These are phyloP conservation scores for Dermatophagoides farinae DNA, from an alignment of 1,140 invertebrate species.

Conservation along the genomic window DNA sequence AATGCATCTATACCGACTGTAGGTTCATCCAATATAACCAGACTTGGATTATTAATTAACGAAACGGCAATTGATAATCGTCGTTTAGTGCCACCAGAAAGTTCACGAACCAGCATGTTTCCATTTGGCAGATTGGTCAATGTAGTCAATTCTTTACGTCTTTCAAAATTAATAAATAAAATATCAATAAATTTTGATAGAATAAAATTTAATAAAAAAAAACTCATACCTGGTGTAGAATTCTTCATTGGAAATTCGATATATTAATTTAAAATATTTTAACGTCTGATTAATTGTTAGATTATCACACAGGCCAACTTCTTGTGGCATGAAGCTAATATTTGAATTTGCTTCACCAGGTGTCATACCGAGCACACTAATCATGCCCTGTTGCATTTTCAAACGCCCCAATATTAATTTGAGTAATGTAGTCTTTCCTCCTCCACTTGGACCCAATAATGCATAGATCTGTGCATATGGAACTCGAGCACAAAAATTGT, in stretches of 20 bases:
- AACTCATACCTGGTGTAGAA: slow-evolving; percentile 4
- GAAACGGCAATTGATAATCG: slow-evolving; percentile 77
- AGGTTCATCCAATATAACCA: slow-evolving; percentile 29
- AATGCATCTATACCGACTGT: slow-evolving; percentile 29
- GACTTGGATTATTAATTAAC: slow-evolving; percentile 60
- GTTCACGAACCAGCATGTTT: slow-evolving; percentile 10
- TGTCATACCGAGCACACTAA: slow-evolving; percentile 5
- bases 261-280: slow-evolving; percentile 84
- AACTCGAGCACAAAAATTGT: slow-evolving; percentile 6
- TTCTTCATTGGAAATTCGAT: slow-evolving; percentile 43
- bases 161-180: background rate
- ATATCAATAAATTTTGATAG: background rate
- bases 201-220: background rate
- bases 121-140: slow-evolving; percentile 45
- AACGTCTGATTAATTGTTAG: slow-evolving; percentile 85
- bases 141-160: slow-evolving; percentile 26
- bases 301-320: slow-evolving; percentile 77
- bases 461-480: slow-evolving; percentile 13
- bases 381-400: background rate
- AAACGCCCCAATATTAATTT: slow-evolving; percentile 21
- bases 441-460: slow-evolving; percentile 15
- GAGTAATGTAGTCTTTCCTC: slow-evolving; percentile 28
- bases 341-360: slow-evolving; percentile 23
- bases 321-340: slow-evolving; percentile 61
- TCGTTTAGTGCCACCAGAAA: slow-evolving; percentile 71